These are phyloP conservation scores for Drosophila meridiana DNA, from an alignment of 2,888 invertebrate species.

Conservation along the genomic window DNA sequence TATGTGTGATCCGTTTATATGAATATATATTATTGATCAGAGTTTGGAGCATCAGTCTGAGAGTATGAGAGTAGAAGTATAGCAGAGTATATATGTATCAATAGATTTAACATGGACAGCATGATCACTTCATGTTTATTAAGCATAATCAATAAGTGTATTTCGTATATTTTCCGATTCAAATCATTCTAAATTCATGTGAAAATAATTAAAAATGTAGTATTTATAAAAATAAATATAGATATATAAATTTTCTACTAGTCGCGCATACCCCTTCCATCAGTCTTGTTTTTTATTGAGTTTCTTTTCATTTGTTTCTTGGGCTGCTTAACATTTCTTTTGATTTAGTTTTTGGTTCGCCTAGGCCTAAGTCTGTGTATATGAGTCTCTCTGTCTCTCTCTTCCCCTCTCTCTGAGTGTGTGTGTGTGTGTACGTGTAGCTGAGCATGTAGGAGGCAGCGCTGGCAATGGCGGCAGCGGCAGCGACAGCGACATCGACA, in stretches of 20 bases:
- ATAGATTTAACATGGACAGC: too few relatives aligned
- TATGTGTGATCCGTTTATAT: not conserved
- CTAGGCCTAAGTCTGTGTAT: constrained; percentile 34
- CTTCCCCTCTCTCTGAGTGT: too few relatives aligned
- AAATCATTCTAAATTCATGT: too few relatives aligned
- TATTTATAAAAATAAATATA: too few relatives aligned
- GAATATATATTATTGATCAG: not conserved
- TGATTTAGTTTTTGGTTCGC: constrained; percentile 23
- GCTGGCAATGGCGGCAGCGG: constrained; percentile 32
- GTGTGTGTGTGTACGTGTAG: constrained; percentile 8
- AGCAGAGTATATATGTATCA: too few relatives aligned
- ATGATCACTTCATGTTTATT: not conserved
- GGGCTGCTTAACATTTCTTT: constrained; percentile 40
- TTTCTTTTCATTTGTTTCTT: constrained; percentile 9
- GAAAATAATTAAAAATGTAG: too few relatives aligned
- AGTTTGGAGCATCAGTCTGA: too few relatives aligned
- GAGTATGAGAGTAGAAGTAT: too few relatives aligned
- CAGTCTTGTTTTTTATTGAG: not conserved
- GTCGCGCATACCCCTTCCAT: not conserved
- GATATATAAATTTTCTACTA: too few relatives aligned
- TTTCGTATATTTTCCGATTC: too few relatives aligned
- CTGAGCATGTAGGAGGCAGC: constrained; percentile 29
- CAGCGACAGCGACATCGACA: constrained; percentile 10
- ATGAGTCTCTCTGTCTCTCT: not conserved
- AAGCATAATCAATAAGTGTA: not conserved